Percentiles rank a stretch among this genome's conserved stretches.
These are phyloP conservation scores for Chorisops tibialis DNA, from an alignment of 2,888 invertebrate genomes.

Conservation along the genomic window DNA sequence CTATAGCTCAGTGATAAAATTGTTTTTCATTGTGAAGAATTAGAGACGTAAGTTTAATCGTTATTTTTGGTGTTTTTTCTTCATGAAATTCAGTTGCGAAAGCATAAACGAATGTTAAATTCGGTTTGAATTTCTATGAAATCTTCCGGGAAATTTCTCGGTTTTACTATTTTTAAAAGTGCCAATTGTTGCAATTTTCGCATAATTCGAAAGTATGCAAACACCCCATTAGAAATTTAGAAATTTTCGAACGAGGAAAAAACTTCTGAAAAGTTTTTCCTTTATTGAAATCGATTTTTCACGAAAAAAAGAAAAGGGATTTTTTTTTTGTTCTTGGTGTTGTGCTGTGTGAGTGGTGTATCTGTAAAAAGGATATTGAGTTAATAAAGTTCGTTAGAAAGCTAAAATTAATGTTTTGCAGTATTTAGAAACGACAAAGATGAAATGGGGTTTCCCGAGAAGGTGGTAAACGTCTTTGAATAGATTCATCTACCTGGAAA, in stretches of 20 bases:
- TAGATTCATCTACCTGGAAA: background rate
- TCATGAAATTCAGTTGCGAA: no score
- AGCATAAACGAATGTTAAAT: no score
- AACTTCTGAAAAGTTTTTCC: slow-evolving; percentile 1
- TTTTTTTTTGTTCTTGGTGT: background rate
- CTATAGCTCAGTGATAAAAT: background rate
- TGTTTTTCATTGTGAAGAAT: slow-evolving; percentile 1
- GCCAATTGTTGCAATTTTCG: no score
- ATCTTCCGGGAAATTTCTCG: no score
- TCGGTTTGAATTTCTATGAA: no score
- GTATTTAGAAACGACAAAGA: background rate
- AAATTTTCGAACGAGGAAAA: background rate
- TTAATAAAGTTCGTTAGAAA: slow-evolving; percentile 2
- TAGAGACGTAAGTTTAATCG: slow-evolving; percentile 18
- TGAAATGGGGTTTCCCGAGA: background rate
- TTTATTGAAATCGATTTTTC: slow-evolving; percentile 18
- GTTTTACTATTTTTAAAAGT: no score
- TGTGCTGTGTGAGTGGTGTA: slow-evolving; percentile 1
- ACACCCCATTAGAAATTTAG: no score
- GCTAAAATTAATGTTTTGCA: background rate
- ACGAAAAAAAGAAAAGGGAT: background rate
- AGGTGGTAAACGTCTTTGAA: background rate
- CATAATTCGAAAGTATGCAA: no score
- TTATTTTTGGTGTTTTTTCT: no score
- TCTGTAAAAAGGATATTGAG: slow-evolving; percentile 12